Base-by-base conservation (phyloP, 2,113 vertebrate genomes). In the Redunca redunca region DNA sequence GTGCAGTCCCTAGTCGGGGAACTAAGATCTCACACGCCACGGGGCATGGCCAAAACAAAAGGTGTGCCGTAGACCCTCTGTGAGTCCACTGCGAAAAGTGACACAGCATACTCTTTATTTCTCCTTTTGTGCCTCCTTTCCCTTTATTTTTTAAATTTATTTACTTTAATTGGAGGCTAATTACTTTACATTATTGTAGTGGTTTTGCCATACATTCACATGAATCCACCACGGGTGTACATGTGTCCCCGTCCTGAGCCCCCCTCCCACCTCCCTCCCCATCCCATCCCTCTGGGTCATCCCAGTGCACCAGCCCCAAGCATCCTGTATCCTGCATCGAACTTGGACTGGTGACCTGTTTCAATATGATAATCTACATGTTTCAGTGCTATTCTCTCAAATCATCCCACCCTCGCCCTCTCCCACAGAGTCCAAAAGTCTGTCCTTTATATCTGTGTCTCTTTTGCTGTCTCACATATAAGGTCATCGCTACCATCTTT, bases 261-360 rank as follows among this genome's bases (percentile, higher is more conserved):
- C n/a, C 62, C n/a, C 19, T 40, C n/a, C n/a, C 9, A 36, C n/a
- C 9, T 71, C 19, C 67, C 19, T 71, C n/a, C n/a, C 2, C 67
- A 40, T 40, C 67, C 67, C 67, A 40, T 71, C 67, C 67, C 19
- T 71, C 67, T 1, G 67, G 67, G 5, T 64, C 5, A 12, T 40
- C 67, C 67, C 67, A 40, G 67, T 6, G 19, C 67, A 40, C 19
- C 67, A 71, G 67, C 67, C 67, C 67, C 5, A 10, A 71, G n/a
- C 9, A 3, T 17, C 19, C n/a, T 6, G n/a, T 23, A n/a, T 40
- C n/a, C 36, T 12, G 64, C 64, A 36, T 36, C 0, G 0, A 71
- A 71, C 64, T 17, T 36, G n/a, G 64, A 11, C n/a, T 23, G 64
- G n/a, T 0, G 2, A 2, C 21, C 17, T 19, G 0, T 36, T 36